Evolutionary conservation across 35 echinoderm and acorn worm species (phyloP).

Genomic region (Acanthaster planci): DNA sequence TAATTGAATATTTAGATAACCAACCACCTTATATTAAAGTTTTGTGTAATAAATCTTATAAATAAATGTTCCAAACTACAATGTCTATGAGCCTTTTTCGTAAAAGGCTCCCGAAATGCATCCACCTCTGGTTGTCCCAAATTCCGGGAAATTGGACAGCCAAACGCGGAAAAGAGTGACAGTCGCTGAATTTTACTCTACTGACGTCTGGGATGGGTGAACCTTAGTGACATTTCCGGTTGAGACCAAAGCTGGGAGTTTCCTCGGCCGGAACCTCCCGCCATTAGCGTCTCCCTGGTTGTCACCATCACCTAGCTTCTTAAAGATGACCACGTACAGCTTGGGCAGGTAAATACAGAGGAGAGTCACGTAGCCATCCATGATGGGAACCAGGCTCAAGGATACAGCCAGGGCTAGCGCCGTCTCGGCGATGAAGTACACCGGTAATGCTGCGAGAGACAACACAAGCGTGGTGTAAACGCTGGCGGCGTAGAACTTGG

Average conservation of each 20-base stretch:
- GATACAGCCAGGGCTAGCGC: neutral
- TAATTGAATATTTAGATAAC: no score
- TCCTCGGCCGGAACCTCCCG: neutral
- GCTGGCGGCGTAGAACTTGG: slow-evolving; percentile 3
- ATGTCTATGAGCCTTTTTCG: no score
- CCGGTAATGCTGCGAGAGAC: neutral
- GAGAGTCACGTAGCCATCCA: slow-evolving; percentile 5
- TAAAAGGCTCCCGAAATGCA: no score
- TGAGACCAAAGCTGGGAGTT: neutral
- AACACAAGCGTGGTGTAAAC: neutral
- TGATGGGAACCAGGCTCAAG: neutral
- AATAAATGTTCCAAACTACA: no score
- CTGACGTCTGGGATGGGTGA: neutral
- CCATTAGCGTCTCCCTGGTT: neutral
- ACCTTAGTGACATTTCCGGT: neutral
- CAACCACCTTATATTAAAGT: no score
- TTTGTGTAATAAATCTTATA: no score
- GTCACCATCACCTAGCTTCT: neutral
- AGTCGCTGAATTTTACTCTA: neutral
- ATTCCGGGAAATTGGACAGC: no score
- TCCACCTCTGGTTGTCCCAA: no score
- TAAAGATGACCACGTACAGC: neutral
- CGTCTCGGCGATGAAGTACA: neutral
- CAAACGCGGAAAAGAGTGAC: no score
- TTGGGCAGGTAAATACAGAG: neutral